phyloP scores from a whole-genome alignment of 2,113 vertebrate species.

The Oryzias woworae region DNA sequence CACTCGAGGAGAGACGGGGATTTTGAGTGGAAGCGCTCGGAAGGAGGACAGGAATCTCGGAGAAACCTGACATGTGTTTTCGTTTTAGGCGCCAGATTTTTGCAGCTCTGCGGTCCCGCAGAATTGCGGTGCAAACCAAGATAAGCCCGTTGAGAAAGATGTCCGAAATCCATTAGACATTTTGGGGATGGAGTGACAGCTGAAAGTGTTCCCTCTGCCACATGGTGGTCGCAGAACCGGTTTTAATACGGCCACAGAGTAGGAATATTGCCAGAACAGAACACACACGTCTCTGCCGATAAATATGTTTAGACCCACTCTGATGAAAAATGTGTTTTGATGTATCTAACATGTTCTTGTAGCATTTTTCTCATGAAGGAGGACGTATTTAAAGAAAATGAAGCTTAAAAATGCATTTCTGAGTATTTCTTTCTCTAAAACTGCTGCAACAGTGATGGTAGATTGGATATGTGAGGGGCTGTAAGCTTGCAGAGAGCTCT shows the following conservation, averaged over 20 bases:
- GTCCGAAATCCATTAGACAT: constrained; percentile 68
- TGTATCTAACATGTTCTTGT: too few relatives aligned
- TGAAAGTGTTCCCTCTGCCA: constrained; percentile 45
- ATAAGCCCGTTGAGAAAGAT: constrained; percentile 72
- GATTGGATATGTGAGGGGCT: too few relatives aligned
- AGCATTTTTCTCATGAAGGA: too few relatives aligned
- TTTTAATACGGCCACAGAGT: constrained; percentile 35
- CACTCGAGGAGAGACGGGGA: constrained; percentile 44
- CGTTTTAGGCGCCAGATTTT: constrained; percentile 63
- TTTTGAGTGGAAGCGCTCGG: constrained; percentile 57
- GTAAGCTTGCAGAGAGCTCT: too few relatives aligned
- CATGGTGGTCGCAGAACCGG: constrained; percentile 37
- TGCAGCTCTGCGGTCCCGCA: constrained; percentile 61
- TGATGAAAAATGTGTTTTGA: too few relatives aligned
- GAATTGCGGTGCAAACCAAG: constrained; percentile 65
- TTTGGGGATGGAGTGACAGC: constrained; percentile 51
- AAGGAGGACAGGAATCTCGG: constrained; percentile 58
- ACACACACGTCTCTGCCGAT: not conserved
- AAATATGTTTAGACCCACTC: constrained; percentile 17
- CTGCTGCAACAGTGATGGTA: too few relatives aligned
- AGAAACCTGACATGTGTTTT: constrained; percentile 74
- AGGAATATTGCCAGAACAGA: constrained; percentile 27
- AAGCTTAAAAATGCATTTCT: too few relatives aligned
- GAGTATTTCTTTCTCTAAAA: too few relatives aligned
- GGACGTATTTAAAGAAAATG: too few relatives aligned